Evolutionary conservation across 2,113 vertebrate genomes (phyloP).

Genomic region (Myotis davidii): DNA sequence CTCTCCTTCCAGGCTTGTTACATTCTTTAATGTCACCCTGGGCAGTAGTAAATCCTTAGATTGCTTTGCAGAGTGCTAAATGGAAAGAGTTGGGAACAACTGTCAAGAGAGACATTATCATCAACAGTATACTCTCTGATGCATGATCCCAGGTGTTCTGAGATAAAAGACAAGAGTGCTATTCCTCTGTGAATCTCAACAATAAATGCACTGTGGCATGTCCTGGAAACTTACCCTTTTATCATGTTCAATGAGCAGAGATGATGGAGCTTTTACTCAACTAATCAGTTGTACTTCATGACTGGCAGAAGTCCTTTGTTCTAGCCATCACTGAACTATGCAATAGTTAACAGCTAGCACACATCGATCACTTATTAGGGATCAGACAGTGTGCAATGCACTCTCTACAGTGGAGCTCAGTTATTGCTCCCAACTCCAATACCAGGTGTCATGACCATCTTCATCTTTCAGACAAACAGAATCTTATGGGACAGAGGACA

Average conservation of each 20-base stretch:
- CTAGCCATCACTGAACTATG: background rate
- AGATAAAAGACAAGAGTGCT: background rate
- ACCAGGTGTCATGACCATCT: background rate
- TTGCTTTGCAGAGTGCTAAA: background rate
- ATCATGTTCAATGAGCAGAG: background rate
- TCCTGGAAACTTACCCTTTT: background rate
- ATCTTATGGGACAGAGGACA: background rate
- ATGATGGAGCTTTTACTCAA: background rate
- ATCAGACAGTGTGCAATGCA: background rate
- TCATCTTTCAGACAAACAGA: background rate
- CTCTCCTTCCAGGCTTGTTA: constrained; percentile 17
- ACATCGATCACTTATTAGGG: background rate
- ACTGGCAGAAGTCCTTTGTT: background rate
- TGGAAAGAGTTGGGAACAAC: constrained; percentile 11
- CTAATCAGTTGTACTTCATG: background rate
- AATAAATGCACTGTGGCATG: background rate
- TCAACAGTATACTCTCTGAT: background rate
- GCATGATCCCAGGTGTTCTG: background rate
- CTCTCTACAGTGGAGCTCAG: background rate
- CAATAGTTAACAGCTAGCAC: background rate
- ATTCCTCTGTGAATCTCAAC: background rate
- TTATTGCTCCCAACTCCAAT: background rate
- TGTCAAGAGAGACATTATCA: constrained; percentile 1
- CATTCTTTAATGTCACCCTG: background rate
- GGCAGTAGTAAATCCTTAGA: background rate